Evolutionary conservation across 2,888 invertebrate species (phyloP), one percentile per base, ranked within the genome.

Genomic region (Gryllus longicercus): DNA sequence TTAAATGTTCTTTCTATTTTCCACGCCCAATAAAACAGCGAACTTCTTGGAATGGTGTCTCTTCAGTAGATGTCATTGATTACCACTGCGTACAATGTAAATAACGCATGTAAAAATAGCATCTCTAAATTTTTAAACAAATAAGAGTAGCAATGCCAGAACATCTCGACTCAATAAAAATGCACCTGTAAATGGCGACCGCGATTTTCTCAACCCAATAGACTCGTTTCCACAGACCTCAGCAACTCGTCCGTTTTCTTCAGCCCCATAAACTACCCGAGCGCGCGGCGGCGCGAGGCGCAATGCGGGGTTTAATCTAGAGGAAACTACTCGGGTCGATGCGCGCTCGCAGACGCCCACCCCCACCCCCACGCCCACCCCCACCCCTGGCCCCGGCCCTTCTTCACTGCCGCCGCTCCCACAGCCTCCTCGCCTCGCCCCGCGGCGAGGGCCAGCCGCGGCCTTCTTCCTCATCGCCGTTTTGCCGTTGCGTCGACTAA

Each of bases 321-420:
- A 63, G 63, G 63, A 63, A 63, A 63, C n/a, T 63, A 51, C 51
- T 50, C 50, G 78, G 38, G 49, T 50, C 21, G 78, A 50, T 51
- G 78, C 51, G 51, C 21, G 14, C 49, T 38, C 76, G 74, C 74
- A n/a, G 23, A 12, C 74, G 16, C 76, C 76, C 76, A 23, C 25
- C 76, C 76, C 76, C 74, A n/a, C n/a, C n/a, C n/a, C n/a, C n/a
- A n/a, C n/a, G n/a, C n/a, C n/a, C n/a, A n/a, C n/a, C n/a, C 23
- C 12, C 74, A 10, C 23, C 74, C 74, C 74, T 2, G 18, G 12
- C 11, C 51, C 14, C 63, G 38, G n/a, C 63, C n/a, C n/a, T 63
- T 63, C 63, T 63, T 18, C 63, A 16, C 63, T n/a, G 14, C 63
- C n/a, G 12, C 18, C n/a, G 63, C n/a, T 14, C n/a, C n/a, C n/a